Evolutionary conservation across 2,888 invertebrate species (phyloP).

Genomic region (Cryptus viduatorius): DNA sequence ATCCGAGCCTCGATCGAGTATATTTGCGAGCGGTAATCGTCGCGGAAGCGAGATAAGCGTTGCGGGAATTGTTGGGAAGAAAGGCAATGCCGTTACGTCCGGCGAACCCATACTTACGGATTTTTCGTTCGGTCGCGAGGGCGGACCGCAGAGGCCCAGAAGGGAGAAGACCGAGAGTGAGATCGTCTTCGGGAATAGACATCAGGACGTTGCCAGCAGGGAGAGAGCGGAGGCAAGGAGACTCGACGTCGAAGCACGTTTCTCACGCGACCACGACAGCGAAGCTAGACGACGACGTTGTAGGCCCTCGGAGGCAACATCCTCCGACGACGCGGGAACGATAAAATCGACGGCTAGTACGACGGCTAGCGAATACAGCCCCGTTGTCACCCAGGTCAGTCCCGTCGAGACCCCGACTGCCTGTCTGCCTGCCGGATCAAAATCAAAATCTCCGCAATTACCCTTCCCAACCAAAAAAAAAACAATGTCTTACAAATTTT

Average conservation of each 20-base stretch:
- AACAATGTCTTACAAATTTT: neutral
- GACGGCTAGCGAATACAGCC: constrained; percentile 83
- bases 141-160: constrained; percentile 87
- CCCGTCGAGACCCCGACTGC: constrained; percentile 75
- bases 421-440: constrained; percentile 69
- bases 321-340: constrained; percentile 80
- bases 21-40: constrained; percentile 89
- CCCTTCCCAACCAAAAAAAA: constrained; percentile 43
- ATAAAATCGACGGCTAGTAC: constrained; percentile 83
- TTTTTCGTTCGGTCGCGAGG: constrained; percentile 87
- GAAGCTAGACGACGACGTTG: constrained; percentile 84
- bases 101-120: constrained; percentile 91
- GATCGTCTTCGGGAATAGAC: constrained; percentile 91
- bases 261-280: constrained; percentile 77
- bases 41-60: constrained; percentile 87
- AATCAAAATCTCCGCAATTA: constrained; percentile 47
- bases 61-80: constrained; percentile 81
- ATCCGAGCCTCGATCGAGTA: constrained; percentile 85
- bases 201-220: constrained; percentile 80
- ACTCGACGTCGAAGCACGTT: constrained; percentile 83
- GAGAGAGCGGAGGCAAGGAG: constrained; percentile 85
- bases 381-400: constrained; percentile 83
- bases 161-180: constrained; percentile 96
- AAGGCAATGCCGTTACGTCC: constrained; percentile 85
- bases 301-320: constrained; percentile 83